Evolutionary conservation across 2,797 vertebrate genomes (phyloP), one percentile per base, ranked within the genome.

Genomic region (Microtus obscurus): DNA sequence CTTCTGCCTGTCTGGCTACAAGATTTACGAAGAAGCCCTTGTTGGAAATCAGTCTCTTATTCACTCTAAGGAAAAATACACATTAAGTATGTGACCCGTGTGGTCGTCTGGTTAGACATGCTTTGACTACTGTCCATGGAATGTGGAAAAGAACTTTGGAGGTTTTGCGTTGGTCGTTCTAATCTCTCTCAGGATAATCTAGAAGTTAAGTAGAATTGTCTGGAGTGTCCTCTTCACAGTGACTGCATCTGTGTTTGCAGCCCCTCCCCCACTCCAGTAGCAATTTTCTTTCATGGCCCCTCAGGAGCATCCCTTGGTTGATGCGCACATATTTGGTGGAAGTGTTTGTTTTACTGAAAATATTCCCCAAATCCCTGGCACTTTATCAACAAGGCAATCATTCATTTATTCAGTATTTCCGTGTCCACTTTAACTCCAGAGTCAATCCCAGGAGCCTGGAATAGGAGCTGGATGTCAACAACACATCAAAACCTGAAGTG

Each of bases 321-420:
- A 27, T 73, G 25, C 13, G 71, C 65, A 21, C 86, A 4, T 67
- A 59, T 88, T 93, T 77, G 69, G 16, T 40, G 29, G 69, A 79
- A 48, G 10, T 31, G 2, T 1, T 56, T 95, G 34, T 40, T 61
- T 86, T 88, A 40, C 37, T 45, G 67, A 77, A 88, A 71, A 65
- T 43, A 48, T 85, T 69, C 48, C 65, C 16, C 40, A 85, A 71
- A n/a, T 67, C n/a, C 21, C 51, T 90, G 37, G 48, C n/a, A 90
- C 87, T 83, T 61, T 91, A 25, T 82, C 81, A 94, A 85, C 51
- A 45, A 69, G 65, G 43, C 59, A 65, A 80, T 90, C 37, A 59
- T 34, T 82, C 65, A 25, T 92, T n/a, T 56, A 34, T 63, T 94
- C 78, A 93, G 13, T 77, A 83, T 85, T 93, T 91, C 93, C 45